These are phyloP conservation scores for Pristionchus exspectatus DNA, from an alignment of 2,888 invertebrate species.

Conservation along the genomic window DNA sequence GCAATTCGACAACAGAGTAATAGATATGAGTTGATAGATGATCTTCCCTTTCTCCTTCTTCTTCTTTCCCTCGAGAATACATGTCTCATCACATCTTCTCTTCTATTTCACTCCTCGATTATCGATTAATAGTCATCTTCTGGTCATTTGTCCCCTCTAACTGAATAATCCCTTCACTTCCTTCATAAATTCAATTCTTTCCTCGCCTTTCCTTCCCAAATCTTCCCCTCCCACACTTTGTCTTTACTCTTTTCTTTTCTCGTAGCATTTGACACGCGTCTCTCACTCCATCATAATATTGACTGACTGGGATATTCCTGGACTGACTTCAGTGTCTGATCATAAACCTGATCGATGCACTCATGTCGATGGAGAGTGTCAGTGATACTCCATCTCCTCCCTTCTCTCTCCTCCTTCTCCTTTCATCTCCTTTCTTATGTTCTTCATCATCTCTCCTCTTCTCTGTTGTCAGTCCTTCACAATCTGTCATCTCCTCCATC, in stretches of 20 bases:
- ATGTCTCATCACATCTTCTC: not conserved
- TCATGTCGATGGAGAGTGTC: no score
- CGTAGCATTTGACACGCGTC: not conserved
- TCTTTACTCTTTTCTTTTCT: conserved; percentile 22
- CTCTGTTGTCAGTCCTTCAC: conserved; percentile 23
- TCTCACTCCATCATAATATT: not conserved
- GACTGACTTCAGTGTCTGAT: not conserved
- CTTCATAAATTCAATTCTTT: conserved; percentile 47
- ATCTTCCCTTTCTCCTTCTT: conserved; percentile 14
- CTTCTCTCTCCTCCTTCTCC: not conserved
- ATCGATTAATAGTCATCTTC: not conserved
- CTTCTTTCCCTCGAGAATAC: not conserved
- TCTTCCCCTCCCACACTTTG: conserved; percentile 20
- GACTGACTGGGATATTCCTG: not conserved
- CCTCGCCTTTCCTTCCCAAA: conserved; percentile 16
- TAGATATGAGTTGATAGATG: conserved; percentile 19
- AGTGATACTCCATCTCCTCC: not conserved
- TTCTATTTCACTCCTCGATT: not conserved
- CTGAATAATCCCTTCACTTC: conserved; percentile 39
- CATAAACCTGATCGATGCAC: no score
- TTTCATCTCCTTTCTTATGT: not conserved
- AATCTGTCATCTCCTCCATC: conserved; percentile 36
- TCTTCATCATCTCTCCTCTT: not conserved
- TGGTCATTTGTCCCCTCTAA: conserved; percentile 1
- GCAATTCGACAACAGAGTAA: conserved; percentile 47